These are phyloP conservation scores for Linhomoeus sp. DNA, from an alignment of 2,888 invertebrate species.

Conservation along the genomic window DNA sequence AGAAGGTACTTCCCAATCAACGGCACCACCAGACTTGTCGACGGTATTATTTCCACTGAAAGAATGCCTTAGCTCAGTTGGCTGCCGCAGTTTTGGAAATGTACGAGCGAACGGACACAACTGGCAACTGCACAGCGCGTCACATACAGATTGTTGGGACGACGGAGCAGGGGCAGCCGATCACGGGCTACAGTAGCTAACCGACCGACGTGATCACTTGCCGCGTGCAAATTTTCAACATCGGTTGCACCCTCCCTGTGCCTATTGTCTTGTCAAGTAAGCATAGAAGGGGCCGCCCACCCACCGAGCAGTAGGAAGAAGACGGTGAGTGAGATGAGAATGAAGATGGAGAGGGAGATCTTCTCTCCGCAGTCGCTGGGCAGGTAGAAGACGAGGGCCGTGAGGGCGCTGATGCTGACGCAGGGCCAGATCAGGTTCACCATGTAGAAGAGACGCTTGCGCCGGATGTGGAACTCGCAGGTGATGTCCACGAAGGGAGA, in stretches of 20 bases:
- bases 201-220: too few species aligned
- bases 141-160: too few species aligned
- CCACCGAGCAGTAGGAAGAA: constrained; percentile 73
- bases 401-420: constrained; percentile 35
- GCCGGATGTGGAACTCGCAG: constrained; percentile 74
- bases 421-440: constrained; percentile 33
- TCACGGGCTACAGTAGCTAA: too few species aligned
- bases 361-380: constrained; percentile 94
- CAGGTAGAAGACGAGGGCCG: constrained; percentile 80
- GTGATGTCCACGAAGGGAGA: constrained; percentile 83
- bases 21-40: constrained; percentile 70
- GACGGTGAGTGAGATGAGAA: constrained; percentile 90
- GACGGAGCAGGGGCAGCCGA: too few species aligned
- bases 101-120: too few species aligned
- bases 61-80: too few species aligned
- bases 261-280: too few species aligned
- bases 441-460: constrained; percentile 82
- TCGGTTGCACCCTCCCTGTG: too few species aligned
- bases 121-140: too few species aligned
- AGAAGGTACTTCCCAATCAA: constrained; percentile 83
- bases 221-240: too few species aligned
- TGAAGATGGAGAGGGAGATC: constrained; percentile 78
- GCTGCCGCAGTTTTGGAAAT: too few species aligned
- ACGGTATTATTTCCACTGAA: constrained; percentile 76
- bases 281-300: too few species aligned